Percentiles rank a stretch among this genome's conserved stretches.
phyloP scores from a whole-genome alignment of 1,140 invertebrate genomes.

The Bombus balteatus region DNA sequence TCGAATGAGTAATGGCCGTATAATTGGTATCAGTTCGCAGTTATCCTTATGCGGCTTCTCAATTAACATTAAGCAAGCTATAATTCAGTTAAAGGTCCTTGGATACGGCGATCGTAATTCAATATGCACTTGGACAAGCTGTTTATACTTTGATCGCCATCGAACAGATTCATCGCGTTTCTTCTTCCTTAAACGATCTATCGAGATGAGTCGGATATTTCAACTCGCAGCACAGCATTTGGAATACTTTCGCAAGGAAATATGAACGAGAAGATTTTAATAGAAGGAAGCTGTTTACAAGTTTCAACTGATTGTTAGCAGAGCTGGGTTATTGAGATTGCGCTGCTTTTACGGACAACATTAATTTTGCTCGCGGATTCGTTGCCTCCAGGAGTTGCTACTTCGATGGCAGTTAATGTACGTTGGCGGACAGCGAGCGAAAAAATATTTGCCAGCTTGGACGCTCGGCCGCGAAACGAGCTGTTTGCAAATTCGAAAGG shows the following conservation, averaged over 20 bases:
- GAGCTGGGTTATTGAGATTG: slow-evolving; percentile 14
- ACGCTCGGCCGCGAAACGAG: neutral
- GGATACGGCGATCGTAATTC: slow-evolving; percentile 7
- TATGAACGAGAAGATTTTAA: neutral
- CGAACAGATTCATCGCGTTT: neutral
- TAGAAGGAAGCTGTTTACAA: too few species aligned
- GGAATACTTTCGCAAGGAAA: neutral
- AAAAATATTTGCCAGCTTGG: neutral
- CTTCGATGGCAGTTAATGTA: neutral
- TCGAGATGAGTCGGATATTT: neutral
- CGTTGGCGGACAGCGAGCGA: neutral
- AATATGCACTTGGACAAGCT: neutral
- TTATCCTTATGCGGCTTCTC: slow-evolving; percentile 26
- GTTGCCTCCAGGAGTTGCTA: neutral
- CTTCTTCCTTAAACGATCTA: neutral
- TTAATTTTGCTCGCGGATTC: neutral
- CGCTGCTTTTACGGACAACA: slow-evolving; percentile 2
- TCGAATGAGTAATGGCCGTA: slow-evolving; percentile 27
- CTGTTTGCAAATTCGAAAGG: slow-evolving; percentile 16
- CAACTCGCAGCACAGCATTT: too few species aligned
- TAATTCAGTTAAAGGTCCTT: slow-evolving; percentile 46
- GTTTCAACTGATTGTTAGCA: neutral
- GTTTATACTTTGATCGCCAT: neutral
- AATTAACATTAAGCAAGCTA: slow-evolving; percentile 44
- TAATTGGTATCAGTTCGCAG: slow-evolving; percentile 49